phyloP scores from a whole-genome alignment of 2,888 invertebrate genomes.

The Philaethria dido region DNA sequence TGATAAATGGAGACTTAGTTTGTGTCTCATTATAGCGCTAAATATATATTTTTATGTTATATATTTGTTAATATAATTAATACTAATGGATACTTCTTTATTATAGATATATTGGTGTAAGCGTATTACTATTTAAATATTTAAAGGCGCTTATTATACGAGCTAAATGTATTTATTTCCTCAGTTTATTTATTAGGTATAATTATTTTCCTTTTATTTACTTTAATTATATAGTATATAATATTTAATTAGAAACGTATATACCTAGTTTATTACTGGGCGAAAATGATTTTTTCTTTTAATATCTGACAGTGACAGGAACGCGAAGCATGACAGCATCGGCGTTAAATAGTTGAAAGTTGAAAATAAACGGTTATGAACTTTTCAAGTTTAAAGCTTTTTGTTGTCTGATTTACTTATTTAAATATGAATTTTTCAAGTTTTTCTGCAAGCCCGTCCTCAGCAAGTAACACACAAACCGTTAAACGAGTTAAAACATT shows the following conservation, averaged over 20 bases:
- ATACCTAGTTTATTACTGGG: slow-evolving; percentile 1
- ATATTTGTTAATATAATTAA: slow-evolving; percentile 15
- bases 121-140: neutral
- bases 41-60: neutral
- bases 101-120: neutral
- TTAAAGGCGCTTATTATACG: no score
- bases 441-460: slow-evolving; percentile 49
- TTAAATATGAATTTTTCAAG: slow-evolving; percentile 58
- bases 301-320: slow-evolving; percentile 23
- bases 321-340: slow-evolving; percentile 31
- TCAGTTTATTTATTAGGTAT: neutral
- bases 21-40: neutral
- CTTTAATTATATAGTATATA: neutral
- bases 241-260: neutral
- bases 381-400: slow-evolving; percentile 21
- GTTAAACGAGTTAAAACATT: slow-evolving; percentile 61
- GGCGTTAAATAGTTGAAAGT: slow-evolving; percentile 30
- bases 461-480: slow-evolving; percentile 46
- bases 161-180: no score
- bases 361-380: slow-evolving; percentile 42
- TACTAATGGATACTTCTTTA: no score
- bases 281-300: neutral
- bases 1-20: neutral
- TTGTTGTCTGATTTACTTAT: slow-evolving; percentile 17
- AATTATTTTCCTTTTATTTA: neutral